A percentile compares a stretch with the other conserved stretches of the same genome.
Conservation (phyloP, 2,113 vertebrate species). For the Suricata suricatta region DNA sequence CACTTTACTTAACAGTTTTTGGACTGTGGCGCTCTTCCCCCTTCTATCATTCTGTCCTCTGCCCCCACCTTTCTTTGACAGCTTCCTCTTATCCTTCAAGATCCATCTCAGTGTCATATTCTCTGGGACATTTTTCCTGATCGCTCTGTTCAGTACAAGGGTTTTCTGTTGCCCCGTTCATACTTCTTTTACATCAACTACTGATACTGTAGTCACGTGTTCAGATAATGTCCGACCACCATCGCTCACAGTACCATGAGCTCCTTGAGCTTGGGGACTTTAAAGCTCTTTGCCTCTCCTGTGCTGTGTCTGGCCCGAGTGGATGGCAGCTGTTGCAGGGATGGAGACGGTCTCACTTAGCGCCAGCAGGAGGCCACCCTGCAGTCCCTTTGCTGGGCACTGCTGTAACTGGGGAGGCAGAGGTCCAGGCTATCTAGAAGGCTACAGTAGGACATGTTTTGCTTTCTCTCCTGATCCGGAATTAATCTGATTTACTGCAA, state of each 20-base stretch:
- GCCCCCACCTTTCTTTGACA: not conserved
- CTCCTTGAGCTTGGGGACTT: not conserved
- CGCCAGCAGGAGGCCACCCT: not conserved
- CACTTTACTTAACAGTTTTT: not conserved
- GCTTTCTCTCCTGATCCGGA: not conserved
- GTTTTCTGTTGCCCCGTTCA: not conserved
- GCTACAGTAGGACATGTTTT: not conserved
- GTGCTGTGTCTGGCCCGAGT: not conserved
- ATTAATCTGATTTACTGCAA: not conserved
- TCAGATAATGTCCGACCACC: not conserved
- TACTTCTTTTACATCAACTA: not conserved
- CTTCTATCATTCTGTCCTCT: not conserved
- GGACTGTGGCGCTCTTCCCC: not conserved
- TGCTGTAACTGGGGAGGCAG: accelerated
- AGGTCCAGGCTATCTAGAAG: not conserved
- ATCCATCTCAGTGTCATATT: not conserved
- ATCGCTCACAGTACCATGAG: not conserved
- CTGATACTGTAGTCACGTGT: not conserved
- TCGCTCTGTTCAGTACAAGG: not conserved
- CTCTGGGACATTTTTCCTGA: not conserved
- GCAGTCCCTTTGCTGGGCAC: accelerated
- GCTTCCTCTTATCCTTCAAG: not conserved
- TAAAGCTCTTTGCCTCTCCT: not conserved
- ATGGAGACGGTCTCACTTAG: not conserved
- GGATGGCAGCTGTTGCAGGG: no score